Conservation (phyloP, 2,797 vertebrate genomes). For the Lindbergichthys nudifrons region DNA sequence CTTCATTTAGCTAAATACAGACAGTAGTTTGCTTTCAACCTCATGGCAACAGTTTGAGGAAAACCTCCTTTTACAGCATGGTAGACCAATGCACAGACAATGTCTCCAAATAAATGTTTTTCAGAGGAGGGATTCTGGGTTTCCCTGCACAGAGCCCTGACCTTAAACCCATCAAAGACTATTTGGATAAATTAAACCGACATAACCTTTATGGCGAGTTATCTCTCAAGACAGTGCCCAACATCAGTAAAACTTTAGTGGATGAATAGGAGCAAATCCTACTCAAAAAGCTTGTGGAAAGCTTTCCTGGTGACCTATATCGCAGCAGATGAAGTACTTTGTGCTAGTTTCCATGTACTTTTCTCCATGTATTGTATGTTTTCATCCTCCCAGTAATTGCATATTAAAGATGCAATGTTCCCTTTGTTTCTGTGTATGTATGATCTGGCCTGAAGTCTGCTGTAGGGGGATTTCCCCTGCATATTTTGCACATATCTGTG, state of each 20-base stretch:
- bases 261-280: conserved; percentile 6
- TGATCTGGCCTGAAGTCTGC: neutral
- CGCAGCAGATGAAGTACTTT: neutral
- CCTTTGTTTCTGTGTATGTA: neutral
- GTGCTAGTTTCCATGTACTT: no score
- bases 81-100: neutral
- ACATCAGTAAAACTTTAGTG: conserved; percentile 5
- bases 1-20: neutral
- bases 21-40: neutral
- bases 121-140: neutral
- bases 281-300: conserved; percentile 13
- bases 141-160: neutral
- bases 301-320: neutral
- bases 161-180: conserved; percentile 1
- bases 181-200: neutral
- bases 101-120: neutral
- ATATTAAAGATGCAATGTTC: no score
- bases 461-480: neutral
- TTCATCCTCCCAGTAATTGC: no score
- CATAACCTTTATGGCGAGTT: neutral
- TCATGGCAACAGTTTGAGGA: no score
- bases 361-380: no score
- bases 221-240: neutral
- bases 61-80: neutral
- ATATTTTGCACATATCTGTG: conserved; percentile 1